Base-by-base conservation (phyloP, 2,888 invertebrate genomes). In the Andrena minutula region DNA sequence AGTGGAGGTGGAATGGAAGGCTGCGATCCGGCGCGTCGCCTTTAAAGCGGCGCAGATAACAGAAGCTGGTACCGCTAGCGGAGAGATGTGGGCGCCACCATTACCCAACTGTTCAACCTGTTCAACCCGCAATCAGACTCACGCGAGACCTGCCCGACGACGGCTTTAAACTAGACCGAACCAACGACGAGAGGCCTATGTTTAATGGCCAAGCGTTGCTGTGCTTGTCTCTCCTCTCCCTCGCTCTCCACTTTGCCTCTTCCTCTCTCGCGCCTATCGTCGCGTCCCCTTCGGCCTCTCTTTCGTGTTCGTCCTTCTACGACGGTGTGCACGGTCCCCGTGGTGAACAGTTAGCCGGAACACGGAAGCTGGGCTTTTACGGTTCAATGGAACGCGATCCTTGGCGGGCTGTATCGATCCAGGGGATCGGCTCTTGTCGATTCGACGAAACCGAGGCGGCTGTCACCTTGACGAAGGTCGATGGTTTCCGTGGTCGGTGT, bases 21-120 rank as follows among this genome's bases (percentile, higher is more conserved):
- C 60, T 68, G 51, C 69, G 72, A 75, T 72, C 74, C 41, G 41
- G 41, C 12, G 20, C 51, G 78, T 76, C 76, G 60, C 47, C 26
- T 75, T 77, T 70, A 75, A 75, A 66, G 66, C 70, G 76, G 60
- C 61, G 66, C 16, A 87, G 81, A 87, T 87, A 87, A 87, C 76
- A 86, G 85, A 75, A 81, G 75, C 84, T 70, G 86, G 88, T 89
- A 90, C 89, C 90, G 90, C 89, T 89, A 87, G 72, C 71, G 74
- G 63, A 72, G 79, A 71, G 82, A 88, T 69, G 81, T 86, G 85
- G 85, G 83, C 83, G 88, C 85, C 84, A 83, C 86, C 90, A 89
- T 89, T 90, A 87, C 79, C 88, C 82, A 87, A 86, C 85, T 81
- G 79, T 90, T 90, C 85, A 91, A 91, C 89, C 89, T 91, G 90